Percentiles rank a stretch among this genome's conserved stretches.
Conservation (phyloP, 1,140 invertebrate genomes). For the Hesperophylax magnus region DNA sequence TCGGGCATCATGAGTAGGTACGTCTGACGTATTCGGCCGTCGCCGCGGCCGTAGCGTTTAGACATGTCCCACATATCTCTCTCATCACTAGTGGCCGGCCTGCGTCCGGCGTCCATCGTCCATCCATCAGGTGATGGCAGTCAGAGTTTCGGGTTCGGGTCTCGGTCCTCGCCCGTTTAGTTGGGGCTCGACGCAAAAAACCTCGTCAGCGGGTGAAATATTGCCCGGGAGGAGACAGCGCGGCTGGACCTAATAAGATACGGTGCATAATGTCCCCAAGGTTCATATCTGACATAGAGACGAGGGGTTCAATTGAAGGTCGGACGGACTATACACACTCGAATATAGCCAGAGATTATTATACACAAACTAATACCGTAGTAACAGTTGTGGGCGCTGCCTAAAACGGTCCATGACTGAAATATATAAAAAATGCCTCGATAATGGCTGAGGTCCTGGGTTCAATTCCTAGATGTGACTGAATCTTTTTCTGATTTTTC, state of each 20-base stretch:
- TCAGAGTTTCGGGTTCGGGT: not conserved
- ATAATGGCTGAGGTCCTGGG: no score
- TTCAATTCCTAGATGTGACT: no score
- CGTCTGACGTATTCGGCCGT: no score
- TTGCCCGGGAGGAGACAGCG: conserved; percentile 25
- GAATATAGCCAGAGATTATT: no score
- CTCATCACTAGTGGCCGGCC: conserved; percentile 5
- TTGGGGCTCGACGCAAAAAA: conserved; percentile 21
- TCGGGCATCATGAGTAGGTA: not conserved
- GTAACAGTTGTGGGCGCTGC: no score
- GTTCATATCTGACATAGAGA: conserved; percentile 4
- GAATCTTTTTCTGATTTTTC: no score
- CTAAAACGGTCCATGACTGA: no score
- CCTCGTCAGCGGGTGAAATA: conserved; percentile 36
- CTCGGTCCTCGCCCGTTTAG: not conserved
- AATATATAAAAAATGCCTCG: no score
- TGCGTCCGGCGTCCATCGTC: not conserved
- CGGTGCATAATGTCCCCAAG: conserved; percentile 22
- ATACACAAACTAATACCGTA: no score
- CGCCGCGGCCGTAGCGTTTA: not conserved
- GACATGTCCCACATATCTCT: conserved; percentile 17
- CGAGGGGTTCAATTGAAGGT: conserved; percentile 35
- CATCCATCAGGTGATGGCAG: conserved; percentile 30
- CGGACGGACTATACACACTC: no score
- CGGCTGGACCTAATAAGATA: conserved; percentile 27